Conservation (phyloP, 2,113 vertebrate species). For the Chaetodon auriga region DNA sequence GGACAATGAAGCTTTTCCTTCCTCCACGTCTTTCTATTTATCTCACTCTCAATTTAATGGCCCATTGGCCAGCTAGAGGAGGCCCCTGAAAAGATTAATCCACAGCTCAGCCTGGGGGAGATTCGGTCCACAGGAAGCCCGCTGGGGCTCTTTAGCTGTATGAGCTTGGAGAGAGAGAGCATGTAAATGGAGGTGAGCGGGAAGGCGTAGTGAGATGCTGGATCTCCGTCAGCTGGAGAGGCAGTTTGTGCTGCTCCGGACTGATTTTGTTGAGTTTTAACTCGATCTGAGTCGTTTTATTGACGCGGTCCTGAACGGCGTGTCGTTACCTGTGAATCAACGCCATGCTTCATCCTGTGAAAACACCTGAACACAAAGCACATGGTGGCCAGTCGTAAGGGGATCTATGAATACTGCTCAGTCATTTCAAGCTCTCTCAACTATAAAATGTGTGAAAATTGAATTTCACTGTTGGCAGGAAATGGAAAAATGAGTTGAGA, state of each 20-base stretch:
- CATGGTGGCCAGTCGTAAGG: not conserved
- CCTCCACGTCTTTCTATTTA: constrained; percentile 23
- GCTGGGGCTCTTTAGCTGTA: constrained; percentile 19
- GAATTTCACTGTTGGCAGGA: too few relatives aligned
- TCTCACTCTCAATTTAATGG: constrained; percentile 67
- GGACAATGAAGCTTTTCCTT: constrained; percentile 49
- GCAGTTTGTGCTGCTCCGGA: not conserved
- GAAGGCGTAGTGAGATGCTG: not conserved
- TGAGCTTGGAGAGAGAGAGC: not conserved
- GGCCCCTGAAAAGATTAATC: constrained; percentile 32
- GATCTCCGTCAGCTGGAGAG: not conserved
- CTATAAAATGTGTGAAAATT: too few relatives aligned
- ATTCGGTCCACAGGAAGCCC: constrained; percentile 43
- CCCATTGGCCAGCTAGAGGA: constrained; percentile 58
- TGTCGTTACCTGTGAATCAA: not conserved
- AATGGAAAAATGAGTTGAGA: too few relatives aligned
- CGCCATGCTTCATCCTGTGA: not conserved
- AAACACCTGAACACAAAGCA: too few relatives aligned
- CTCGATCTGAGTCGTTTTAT: not conserved
- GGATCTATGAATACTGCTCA: not conserved
- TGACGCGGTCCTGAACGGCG: not conserved
- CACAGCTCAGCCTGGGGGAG: constrained; percentile 40
- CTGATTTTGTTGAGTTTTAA: not conserved
- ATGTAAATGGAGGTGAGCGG: constrained; percentile 23
- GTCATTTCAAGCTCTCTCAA: too few relatives aligned